Conservation (phyloP, 2,888 invertebrate genomes). For the Selenia dentaria region DNA sequence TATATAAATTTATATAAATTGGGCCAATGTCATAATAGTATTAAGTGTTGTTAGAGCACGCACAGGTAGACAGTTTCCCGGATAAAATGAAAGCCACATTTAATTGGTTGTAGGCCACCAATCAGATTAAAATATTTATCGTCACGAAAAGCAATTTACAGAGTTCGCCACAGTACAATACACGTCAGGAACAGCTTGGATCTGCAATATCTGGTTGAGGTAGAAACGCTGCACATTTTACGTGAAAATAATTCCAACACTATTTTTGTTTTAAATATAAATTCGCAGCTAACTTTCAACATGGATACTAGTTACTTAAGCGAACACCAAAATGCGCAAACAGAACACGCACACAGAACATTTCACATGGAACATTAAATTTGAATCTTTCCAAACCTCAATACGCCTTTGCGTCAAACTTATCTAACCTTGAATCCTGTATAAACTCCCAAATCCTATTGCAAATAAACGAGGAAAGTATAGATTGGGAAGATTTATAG, state of each 20-base stretch:
- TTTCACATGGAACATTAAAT: neutral
- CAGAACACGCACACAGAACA: slow-evolving; percentile 3
- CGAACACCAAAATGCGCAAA: slow-evolving; percentile 1
- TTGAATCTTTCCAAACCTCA: slow-evolving; percentile 12
- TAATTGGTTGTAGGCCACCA: slow-evolving; percentile 79
- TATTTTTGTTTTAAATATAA: slow-evolving; percentile 42
- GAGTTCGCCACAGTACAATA: slow-evolving; percentile 75
- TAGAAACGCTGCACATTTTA: slow-evolving; percentile 60
- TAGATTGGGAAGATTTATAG: slow-evolving; percentile 54
- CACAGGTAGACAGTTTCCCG: slow-evolving; percentile 36
- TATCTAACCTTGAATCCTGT: slow-evolving; percentile 39
- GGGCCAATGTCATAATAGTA: no score
- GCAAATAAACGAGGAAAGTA: slow-evolving; percentile 57
- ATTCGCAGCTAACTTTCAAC: slow-evolving; percentile 20
- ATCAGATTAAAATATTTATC: slow-evolving; percentile 82
- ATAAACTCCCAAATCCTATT: slow-evolving; percentile 51
- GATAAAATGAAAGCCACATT: slow-evolving; percentile 69
- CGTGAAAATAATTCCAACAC: slow-evolving; percentile 54
- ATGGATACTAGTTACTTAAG: slow-evolving; percentile 18
- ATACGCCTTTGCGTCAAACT: slow-evolving; percentile 23
- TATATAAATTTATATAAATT: no score
- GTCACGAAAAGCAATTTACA: slow-evolving; percentile 81
- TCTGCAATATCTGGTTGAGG: slow-evolving; percentile 71
- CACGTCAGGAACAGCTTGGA: slow-evolving; percentile 73
- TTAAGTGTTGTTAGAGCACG: slow-evolving; percentile 10